Evolutionary conservation across 2,113 vertebrate genomes (phyloP).

Genomic region (Gobius niger): DNA sequence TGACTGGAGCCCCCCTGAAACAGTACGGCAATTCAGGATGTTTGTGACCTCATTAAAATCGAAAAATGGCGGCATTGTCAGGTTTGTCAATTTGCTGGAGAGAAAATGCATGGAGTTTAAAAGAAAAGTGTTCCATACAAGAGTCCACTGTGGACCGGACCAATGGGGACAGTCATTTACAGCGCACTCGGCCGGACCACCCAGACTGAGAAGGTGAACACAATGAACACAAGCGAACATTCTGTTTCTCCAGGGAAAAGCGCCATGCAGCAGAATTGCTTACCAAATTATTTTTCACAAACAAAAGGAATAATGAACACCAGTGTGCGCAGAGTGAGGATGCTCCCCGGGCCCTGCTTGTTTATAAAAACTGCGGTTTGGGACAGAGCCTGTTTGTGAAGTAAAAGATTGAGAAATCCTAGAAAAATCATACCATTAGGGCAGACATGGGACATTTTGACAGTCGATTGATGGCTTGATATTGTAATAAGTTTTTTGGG

Average conservation of each 20-base stretch:
- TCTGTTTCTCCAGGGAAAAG: conserved; percentile 51
- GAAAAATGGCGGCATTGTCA: conserved; percentile 51
- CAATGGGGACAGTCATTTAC: conserved; percentile 45
- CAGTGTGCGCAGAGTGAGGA: conserved; percentile 15
- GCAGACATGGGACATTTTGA: neutral
- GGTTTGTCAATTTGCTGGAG: conserved; percentile 49
- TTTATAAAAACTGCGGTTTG: neutral
- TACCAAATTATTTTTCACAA: conserved; percentile 37
- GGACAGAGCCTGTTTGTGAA: neutral
- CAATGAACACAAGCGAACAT: conserved; percentile 54
- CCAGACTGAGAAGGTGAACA: conserved; percentile 45
- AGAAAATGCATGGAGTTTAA: conserved; percentile 33
- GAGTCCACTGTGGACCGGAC: conserved; percentile 49
- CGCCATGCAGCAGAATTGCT: conserved; percentile 33
- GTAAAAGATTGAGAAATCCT: neutral
- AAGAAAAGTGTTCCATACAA: conserved; percentile 47
- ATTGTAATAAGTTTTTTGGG: no score
- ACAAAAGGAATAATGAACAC: conserved; percentile 44
- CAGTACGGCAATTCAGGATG: conserved; percentile 37
- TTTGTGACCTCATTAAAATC: conserved; percentile 70
- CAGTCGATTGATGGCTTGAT: neutral
- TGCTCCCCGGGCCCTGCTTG: conserved; percentile 11
- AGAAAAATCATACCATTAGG: neutral
- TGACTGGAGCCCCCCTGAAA: conserved; percentile 46
- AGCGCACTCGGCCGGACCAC: conserved; percentile 60